Evolutionary conservation across 2,888 invertebrate species (phyloP), one percentile per base, ranked within the genome.

Genomic region (Agrypnus murinus): DNA sequence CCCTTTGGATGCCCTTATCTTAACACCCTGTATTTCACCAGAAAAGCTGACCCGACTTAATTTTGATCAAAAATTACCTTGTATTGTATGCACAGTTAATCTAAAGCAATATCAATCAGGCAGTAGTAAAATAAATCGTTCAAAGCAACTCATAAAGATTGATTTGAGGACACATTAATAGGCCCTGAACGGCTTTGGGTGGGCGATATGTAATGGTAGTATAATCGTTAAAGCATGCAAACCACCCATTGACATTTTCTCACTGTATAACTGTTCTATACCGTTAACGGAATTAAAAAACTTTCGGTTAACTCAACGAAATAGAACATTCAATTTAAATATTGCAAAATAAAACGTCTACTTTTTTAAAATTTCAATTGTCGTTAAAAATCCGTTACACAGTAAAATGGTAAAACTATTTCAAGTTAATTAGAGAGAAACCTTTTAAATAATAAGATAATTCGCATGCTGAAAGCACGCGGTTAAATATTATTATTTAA

Each of bases 61-160:
- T n/a, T n/a, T n/a, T n/a, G n/a, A n/a, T n/a, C n/a, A n/a, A n/a
- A n/a, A n/a, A n/a, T n/a, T n/a, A n/a, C n/a, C n/a, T n/a, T n/a
- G n/a, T n/a, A n/a, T n/a, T n/a, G n/a, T n/a, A n/a, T n/a, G n/a
- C 55, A 55, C 12, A 36, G 17, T 55, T 38, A 36, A 55, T 55
- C 17, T n/a, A 12, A 36, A 15, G 17, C 55, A 55, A 36, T 55
- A 15, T 38, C 55, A 55, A 36, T 55, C 36, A 5, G 17, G 17
- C 15, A 15, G 10, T 9, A 17, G 34, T n/a, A n/a, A 38, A 36
- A 15, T 25, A 25, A 38, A 36, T 25, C 15, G 53, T 34, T 53
- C 14, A 53, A 53, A 34, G 48, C 10, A 34, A 53, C 48, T 25
- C 48, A 14, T 48, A 31, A 34, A 34, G 53, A 53, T 34, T 53